Evolutionary conservation across 2,888 invertebrate genomes (phyloP), one percentile per base, ranked within the genome.

Genomic region (Patella pellucida): DNA sequence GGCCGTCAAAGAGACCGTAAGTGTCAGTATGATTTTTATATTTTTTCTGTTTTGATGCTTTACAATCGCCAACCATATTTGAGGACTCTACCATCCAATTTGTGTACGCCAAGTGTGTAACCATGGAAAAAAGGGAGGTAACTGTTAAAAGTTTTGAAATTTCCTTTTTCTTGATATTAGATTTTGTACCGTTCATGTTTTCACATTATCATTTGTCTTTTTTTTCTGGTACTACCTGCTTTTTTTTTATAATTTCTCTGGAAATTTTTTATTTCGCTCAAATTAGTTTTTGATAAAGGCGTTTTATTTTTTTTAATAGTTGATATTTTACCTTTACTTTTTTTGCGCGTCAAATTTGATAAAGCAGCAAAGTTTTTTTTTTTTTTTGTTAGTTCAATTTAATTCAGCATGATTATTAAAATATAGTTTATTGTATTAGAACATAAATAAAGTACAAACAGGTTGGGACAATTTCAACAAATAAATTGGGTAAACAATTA

Each of bases 1-100:
- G 82, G 98, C 99, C 73, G 93, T 96, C 73, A 96, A 97, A 90
- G 98, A 99, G 92, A 95, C 97, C 85, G 94, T 94, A 90, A 92
- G 92, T 87, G 80, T 84, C 83, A 85, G 84, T 85, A 84, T 81
- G 75, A 72, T 76, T 82, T 77, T 78, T 73, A 62, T 77, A 50
- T 72, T 70, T 68, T 54, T 56, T 72, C 9, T n/a, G 23, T 62
- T 27, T 76, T 69, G n/a, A 54, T 14, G 15, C 31, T 69, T n/a
- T n/a, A 50, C 19, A 71, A n/a, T 52, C 27, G 52, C 71, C 54
- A 50, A 71, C 51, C 51, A 71, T 27, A 71, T 19, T n/a, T 51
- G 27, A 51, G 19, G 41, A 50, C 69, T 51, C 69, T 69, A 41
- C 51, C 31, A 62, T 16, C 31, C 69, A 62, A 62, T 23, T 31